phyloP scores from a whole-genome alignment of 2,888 invertebrate genomes.

The Nomada fabriciana region DNA sequence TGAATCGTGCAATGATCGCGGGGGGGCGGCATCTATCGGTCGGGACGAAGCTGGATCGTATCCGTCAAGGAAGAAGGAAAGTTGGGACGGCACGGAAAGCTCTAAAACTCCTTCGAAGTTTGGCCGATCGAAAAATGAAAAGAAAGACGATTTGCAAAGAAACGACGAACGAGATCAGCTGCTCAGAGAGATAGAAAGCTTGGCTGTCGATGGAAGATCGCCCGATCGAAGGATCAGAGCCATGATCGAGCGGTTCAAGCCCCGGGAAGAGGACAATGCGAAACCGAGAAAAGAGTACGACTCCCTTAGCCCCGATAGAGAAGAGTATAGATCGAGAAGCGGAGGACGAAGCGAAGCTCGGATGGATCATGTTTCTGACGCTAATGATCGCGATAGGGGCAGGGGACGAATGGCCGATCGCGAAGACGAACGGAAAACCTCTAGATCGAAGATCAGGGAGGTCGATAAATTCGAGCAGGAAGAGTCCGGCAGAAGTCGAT shows the following conservation, averaged over 20 bases:
- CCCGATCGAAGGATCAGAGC: constrained; percentile 72
- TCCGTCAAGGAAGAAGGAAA: constrained; percentile 46
- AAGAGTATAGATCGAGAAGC: constrained; percentile 51
- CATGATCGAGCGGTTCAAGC: constrained; percentile 74
- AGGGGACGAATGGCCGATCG: constrained; percentile 43
- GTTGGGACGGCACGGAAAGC: constrained; percentile 49
- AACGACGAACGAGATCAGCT: constrained; percentile 60
- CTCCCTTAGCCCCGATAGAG: constrained; percentile 61
- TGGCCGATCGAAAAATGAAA: constrained; percentile 42
- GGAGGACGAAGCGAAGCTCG: constrained; percentile 34
- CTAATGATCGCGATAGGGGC: constrained; percentile 46
- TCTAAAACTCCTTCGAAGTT: constrained; percentile 33
- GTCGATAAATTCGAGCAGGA: constrained; percentile 38
- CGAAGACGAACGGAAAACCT: constrained; percentile 48
- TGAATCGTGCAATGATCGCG: constrained; percentile 46
- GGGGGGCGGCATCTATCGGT: constrained; percentile 60
- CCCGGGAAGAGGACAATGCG: constrained; percentile 64
- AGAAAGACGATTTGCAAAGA: constrained; percentile 39
- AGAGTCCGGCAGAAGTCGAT: constrained; percentile 37
- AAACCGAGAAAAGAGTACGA: constrained; percentile 50
- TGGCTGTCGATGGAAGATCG: constrained; percentile 67
- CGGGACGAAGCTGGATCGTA: constrained; percentile 58
- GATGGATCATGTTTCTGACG: constrained; percentile 43
- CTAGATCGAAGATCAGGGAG: constrained; percentile 32
- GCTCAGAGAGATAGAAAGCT: constrained; percentile 66